Conservation (phyloP, 2,113 vertebrate genomes). For the Microcebus ravelobensis region DNA sequence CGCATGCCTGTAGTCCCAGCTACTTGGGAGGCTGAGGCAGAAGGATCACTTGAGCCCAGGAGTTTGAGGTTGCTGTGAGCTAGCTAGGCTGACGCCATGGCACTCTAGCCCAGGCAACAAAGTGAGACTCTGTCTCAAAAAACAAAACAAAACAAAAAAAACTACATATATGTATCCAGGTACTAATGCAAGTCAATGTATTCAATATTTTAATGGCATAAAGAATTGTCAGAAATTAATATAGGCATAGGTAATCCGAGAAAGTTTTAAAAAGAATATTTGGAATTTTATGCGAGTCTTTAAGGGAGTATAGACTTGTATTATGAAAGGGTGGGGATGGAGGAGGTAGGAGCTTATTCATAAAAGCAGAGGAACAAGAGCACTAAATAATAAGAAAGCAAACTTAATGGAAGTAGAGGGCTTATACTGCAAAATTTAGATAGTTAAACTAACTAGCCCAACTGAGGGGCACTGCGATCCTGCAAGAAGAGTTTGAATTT, state of each 20-base stretch:
- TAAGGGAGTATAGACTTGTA: neutral
- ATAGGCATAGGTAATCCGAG: neutral
- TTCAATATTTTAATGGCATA: neutral
- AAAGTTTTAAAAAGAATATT: neutral
- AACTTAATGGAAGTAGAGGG: neutral
- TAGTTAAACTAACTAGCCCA: neutral
- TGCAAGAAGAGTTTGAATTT: neutral
- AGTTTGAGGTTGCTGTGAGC: too few relatives aligned
- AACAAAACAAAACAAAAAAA: neutral
- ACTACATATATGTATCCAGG: neutral
- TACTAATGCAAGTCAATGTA: neutral
- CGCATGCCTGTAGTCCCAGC: too few relatives aligned
- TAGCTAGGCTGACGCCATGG: too few relatives aligned
- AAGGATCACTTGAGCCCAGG: too few relatives aligned
- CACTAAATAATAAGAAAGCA: neutral
- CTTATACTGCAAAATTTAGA: neutral
- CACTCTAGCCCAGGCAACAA: too few relatives aligned
- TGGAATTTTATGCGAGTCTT: neutral
- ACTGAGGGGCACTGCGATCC: neutral
- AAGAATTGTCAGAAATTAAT: neutral
- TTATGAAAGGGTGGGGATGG: rapidly evolving
- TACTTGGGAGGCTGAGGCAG: too few relatives aligned
- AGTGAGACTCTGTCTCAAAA: too few relatives aligned
- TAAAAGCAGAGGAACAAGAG: neutral
- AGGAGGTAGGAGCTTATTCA: neutral